phyloP scores from a whole-genome alignment of 2,797 vertebrate species.

The Syndactyla subalaris region DNA sequence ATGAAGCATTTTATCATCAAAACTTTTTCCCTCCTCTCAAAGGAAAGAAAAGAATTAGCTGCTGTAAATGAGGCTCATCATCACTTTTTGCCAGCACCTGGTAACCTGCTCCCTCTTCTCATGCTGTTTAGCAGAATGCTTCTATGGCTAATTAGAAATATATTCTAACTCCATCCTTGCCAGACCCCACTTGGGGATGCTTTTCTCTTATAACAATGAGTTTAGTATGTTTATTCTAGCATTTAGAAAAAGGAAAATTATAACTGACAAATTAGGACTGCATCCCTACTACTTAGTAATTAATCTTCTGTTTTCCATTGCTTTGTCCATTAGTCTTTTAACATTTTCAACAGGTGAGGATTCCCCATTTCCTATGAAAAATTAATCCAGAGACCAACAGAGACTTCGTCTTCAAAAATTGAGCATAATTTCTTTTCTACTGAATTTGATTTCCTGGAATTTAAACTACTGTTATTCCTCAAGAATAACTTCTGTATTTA shows the following conservation, averaged over 20 bases:
- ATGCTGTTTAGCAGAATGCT: background rate
- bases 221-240: background rate
- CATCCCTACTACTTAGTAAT: background rate
- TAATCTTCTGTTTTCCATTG: background rate
- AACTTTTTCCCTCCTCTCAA: background rate
- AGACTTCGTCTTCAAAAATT: background rate
- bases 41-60: background rate
- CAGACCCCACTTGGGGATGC: background rate
- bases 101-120: background rate
- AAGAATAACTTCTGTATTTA: background rate
- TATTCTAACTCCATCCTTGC: background rate
- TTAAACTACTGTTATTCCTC: background rate
- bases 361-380: background rate
- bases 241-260: background rate
- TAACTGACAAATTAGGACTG: background rate
- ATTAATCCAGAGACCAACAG: background rate
- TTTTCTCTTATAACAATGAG: background rate
- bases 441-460: background rate
- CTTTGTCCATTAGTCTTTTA: background rate
- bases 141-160: background rate
- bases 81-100: background rate
- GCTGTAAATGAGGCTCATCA: background rate
- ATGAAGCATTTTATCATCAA: background rate
- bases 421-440: background rate
- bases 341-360: background rate